Evolutionary conservation across 1,140 invertebrate species (phyloP).

Genomic region (Conus ventricosus): DNA sequence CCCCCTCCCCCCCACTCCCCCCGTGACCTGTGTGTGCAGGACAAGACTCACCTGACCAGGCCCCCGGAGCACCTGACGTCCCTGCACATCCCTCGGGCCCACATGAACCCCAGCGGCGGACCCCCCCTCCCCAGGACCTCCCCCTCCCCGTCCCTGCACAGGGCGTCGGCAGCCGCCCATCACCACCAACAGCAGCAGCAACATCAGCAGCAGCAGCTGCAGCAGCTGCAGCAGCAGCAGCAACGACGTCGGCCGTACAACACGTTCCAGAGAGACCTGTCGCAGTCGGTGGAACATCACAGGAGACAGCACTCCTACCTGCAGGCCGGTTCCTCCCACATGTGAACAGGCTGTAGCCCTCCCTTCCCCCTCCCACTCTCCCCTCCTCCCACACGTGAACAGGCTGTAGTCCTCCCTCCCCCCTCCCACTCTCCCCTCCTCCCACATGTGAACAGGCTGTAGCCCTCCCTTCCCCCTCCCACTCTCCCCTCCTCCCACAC

Average conservation of each 20-base stretch:
- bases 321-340: constrained; percentile 37
- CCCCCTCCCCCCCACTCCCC: too few relatives aligned
- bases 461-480: too few relatives aligned
- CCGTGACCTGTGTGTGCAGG: neutral
- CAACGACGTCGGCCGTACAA: constrained; percentile 36
- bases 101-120: constrained; percentile 13
- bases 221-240: neutral
- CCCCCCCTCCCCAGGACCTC: neutral
- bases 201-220: neutral
- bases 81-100: constrained; percentile 30
- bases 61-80: constrained; percentile 19
- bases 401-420: too few relatives aligned
- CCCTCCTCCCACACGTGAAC: too few relatives aligned
- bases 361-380: too few relatives aligned
- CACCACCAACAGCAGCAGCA: neutral
- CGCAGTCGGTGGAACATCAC: constrained; percentile 41
- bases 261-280: constrained; percentile 45
- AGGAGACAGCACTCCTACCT: constrained; percentile 37
- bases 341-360: constrained; percentile 16
- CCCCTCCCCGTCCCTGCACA: neutral
- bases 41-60: constrained; percentile 35
- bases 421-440: too few relatives aligned
- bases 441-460: too few relatives aligned
- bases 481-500: too few relatives aligned
- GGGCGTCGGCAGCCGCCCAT: neutral